phyloP scores from a whole-genome alignment of 2,113 vertebrate genomes.

The Argyrosomus japonicus region DNA sequence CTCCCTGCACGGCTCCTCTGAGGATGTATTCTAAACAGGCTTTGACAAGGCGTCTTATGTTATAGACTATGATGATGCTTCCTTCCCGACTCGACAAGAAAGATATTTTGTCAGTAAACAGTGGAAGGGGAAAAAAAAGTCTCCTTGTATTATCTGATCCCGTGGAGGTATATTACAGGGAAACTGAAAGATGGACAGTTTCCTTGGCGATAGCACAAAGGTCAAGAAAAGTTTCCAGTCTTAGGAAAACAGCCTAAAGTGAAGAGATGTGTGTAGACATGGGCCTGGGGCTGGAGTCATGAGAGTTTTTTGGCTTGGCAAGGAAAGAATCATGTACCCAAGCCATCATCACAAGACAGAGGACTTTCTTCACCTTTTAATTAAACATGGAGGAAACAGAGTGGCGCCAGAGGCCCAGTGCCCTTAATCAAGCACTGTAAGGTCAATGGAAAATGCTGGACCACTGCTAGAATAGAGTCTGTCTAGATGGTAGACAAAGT shows the following conservation, averaged over 20 bases:
- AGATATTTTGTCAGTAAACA: conserved; percentile 71
- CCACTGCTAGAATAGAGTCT: conserved; percentile 59
- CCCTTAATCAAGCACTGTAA: conserved; percentile 82
- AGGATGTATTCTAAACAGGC: conserved; percentile 74
- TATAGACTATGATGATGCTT: conserved; percentile 60
- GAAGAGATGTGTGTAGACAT: conserved; percentile 41
- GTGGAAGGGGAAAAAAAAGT: conserved; percentile 29
- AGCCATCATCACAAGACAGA: conserved; percentile 78
- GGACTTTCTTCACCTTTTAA: conserved; percentile 86
- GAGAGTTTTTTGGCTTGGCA: conserved; percentile 44
- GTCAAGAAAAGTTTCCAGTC: conserved; percentile 57
- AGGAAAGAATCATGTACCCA: conserved; percentile 67
- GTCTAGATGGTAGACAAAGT: conserved; percentile 61
- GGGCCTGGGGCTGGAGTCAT: conserved; percentile 37
- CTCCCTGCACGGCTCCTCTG: conserved; percentile 61
- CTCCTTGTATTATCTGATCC: conserved; percentile 61
- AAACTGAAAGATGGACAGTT: conserved; percentile 70
- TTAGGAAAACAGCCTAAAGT: conserved; percentile 53
- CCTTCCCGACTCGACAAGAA: conserved; percentile 48
- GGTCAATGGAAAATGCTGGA: conserved; percentile 77
- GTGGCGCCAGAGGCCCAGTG: conserved; percentile 74
- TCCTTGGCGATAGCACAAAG: conserved; percentile 51
- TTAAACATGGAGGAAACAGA: conserved; percentile 82
- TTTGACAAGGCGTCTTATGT: conserved; percentile 72
- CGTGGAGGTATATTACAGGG: conserved; percentile 60